Evolutionary conservation across 2,888 invertebrate species (phyloP).

Genomic region (Chalcis sispes): DNA sequence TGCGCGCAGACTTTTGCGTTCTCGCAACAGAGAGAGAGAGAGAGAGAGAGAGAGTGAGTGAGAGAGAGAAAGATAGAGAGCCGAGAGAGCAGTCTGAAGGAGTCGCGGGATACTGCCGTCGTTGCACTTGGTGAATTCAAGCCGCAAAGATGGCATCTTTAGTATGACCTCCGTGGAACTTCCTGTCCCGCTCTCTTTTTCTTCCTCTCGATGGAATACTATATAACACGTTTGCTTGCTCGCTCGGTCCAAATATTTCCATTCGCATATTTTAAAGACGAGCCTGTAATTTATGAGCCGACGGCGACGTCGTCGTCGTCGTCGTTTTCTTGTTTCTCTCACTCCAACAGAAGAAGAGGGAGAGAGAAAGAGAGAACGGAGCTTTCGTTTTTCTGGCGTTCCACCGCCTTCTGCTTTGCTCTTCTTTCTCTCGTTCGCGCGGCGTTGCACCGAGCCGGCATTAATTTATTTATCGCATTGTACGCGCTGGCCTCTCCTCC

Average conservation of each 20-base stretch:
- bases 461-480: conserved; percentile 52
- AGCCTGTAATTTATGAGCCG: conserved; percentile 70
- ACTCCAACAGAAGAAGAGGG: not conserved
- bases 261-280: conserved; percentile 74
- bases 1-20: conserved; percentile 28
- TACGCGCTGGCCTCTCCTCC: conserved; percentile 14
- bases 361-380: too few species aligned
- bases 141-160: conserved; percentile 71
- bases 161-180: conserved; percentile 68
- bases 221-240: conserved; percentile 56
- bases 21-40: too few species aligned
- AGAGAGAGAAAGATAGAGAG: too few species aligned
- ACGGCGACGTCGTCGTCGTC: conserved; percentile 45
- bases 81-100: too few species aligned
- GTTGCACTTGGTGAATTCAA: conserved; percentile 63
- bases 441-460: too few species aligned
- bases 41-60: too few species aligned
- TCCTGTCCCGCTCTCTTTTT: conserved; percentile 56
- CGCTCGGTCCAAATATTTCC: conserved; percentile 69
- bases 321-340: conserved; percentile 20
- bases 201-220: conserved; percentile 58
- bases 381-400: conserved; percentile 40
- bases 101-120: conserved; percentile 47
- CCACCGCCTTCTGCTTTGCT: conserved; percentile 10
- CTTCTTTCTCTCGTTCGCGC: conserved; percentile 17